These are phyloP conservation scores for zebrafish (Danio rerio) DNA, from an alignment of 2,113 vertebrate species.

Conservation along the genomic window GRCz12tu NC_133181.1:47115501-47116000, in stretches of 20 bases:
- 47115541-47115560: slow-evolving; percentile 13
- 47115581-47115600: slow-evolving; percentile 26
- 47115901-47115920: neutral
- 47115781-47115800: neutral
- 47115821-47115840: neutral
- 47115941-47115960: neutral
- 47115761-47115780: slow-evolving; percentile 5
- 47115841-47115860: neutral
- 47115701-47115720: slow-evolving; percentile 23
- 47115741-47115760: neutral
- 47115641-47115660: slow-evolving; percentile 35
- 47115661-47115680: slow-evolving; percentile 35
- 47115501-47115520: neutral
- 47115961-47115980: slow-evolving; percentile 90
- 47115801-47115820: slow-evolving; percentile 8
- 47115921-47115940: neutral
- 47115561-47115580: slow-evolving; percentile 16
- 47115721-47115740: slow-evolving; percentile 25
- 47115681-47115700: slow-evolving; percentile 14
- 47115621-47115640: slow-evolving; percentile 25
- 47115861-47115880: neutral
- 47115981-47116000: slow-evolving; percentile 92
- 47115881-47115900: neutral
- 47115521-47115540: slow-evolving; percentile 20
- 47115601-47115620: slow-evolving; percentile 13